Conservation (phyloP, 2,113 vertebrate genomes). For the Caloenas nicobarica region DNA sequence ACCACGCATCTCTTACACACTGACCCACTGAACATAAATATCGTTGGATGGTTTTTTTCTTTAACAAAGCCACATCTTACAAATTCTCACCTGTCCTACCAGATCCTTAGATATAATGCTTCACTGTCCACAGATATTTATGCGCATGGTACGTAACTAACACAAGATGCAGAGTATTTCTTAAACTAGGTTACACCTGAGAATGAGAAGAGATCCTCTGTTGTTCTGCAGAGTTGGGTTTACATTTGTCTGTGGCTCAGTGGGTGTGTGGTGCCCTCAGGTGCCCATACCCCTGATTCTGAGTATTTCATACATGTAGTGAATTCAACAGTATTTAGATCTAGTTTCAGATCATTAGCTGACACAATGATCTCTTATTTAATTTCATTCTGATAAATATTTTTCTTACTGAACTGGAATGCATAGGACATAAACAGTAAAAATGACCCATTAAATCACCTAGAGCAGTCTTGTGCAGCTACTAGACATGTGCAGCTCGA, state of each 20-base stretch:
- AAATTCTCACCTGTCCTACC: neutral
- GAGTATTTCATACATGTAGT: neutral
- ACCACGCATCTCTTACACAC: neutral
- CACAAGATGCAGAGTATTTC: neutral
- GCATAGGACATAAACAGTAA: neutral
- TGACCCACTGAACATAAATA: neutral
- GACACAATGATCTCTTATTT: neutral
- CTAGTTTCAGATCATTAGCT: neutral
- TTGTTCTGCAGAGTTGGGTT: neutral
- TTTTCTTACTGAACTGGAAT: neutral
- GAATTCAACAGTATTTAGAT: neutral
- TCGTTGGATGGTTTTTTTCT: neutral
- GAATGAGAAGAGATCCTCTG: neutral
- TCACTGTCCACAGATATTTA: neutral
- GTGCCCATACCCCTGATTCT: neutral
- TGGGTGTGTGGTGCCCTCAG: neutral
- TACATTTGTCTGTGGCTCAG: neutral
- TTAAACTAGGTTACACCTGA: neutral
- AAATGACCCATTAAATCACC: conserved; percentile 35
- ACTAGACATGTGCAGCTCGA: conserved; percentile 28
- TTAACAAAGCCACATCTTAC: neutral
- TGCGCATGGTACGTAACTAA: neutral
- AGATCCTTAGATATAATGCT: neutral
- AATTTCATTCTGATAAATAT: neutral
- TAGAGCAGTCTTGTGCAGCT: neutral